Evolutionary conservation across 2,797 vertebrate species (phyloP).

Genomic region (Scomberomorus guttatus): DNA sequence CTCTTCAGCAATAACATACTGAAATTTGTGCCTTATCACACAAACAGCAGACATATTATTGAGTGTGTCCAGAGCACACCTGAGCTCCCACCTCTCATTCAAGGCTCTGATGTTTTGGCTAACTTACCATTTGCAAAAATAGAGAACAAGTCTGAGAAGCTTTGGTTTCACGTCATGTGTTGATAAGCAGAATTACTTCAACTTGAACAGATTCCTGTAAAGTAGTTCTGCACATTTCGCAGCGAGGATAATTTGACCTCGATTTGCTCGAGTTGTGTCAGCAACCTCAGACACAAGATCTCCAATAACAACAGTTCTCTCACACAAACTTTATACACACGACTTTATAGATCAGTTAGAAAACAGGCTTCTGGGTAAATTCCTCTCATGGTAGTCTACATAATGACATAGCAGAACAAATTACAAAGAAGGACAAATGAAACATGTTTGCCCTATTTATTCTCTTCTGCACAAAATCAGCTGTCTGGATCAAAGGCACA

Average conservation of each 20-base stretch:
- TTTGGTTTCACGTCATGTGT: background rate
- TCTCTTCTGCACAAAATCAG: slow-evolving; percentile 61
- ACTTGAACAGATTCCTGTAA: background rate
- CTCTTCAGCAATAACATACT: slow-evolving; percentile 61
- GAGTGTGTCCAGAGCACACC: slow-evolving; percentile 32
- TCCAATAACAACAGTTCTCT: slow-evolving; percentile 7
- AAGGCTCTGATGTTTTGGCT: slow-evolving; percentile 66
- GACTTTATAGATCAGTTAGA: slow-evolving; percentile 10
- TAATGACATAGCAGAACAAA: background rate
- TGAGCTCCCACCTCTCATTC: slow-evolving; percentile 41
- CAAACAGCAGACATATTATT: slow-evolving; percentile 43
- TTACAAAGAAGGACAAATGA: slow-evolving; percentile 8
- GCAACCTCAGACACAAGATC: background rate
- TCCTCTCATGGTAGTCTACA: slow-evolving; percentile 14
- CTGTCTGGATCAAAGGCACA: slow-evolving; percentile 54
- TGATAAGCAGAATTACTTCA: background rate
- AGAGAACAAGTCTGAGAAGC: slow-evolving; percentile 3
- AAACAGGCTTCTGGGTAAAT: slow-evolving; percentile 12
- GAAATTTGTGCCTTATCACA: slow-evolving; percentile 47
- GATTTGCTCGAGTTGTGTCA: slow-evolving; percentile 5
- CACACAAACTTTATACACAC: background rate
- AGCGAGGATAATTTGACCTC: background rate
- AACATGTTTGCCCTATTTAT: slow-evolving; percentile 67
- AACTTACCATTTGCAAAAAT: slow-evolving; percentile 15
- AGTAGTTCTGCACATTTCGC: background rate